Evolutionary conservation across 2,888 invertebrate genomes (phyloP).

Genomic region (Psylliodes chrysocephalus): DNA sequence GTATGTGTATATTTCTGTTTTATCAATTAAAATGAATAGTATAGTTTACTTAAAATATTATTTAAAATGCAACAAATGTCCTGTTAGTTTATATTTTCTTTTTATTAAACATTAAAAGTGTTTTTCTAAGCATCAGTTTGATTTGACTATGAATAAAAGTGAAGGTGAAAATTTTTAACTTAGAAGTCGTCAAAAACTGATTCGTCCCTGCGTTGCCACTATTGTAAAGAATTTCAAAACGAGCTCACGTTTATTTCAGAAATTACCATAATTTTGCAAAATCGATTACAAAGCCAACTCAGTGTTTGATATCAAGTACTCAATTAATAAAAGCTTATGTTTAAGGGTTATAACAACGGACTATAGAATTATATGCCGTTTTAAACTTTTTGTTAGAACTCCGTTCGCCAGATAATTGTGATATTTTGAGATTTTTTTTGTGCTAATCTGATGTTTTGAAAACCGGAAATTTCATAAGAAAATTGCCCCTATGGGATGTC

Average conservation of each 20-base stretch:
- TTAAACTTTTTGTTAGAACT: constrained; percentile 53
- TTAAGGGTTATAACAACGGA: constrained; percentile 55
- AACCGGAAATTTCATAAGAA: constrained; percentile 47
- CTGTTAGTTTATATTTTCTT: no score
- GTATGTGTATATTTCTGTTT: no score
- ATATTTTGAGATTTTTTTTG: constrained; percentile 53
- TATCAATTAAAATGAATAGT: no score
- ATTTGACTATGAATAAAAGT: no score
- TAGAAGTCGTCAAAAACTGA: not conserved
- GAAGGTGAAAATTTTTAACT: no score
- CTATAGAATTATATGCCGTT: constrained; percentile 56
- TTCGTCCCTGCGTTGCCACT: constrained; percentile 26
- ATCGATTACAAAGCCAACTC: constrained; percentile 61
- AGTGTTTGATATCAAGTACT: constrained; percentile 59
- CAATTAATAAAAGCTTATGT: constrained; percentile 61
- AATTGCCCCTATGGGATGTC: constrained; percentile 31
- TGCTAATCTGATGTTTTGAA: constrained; percentile 42
- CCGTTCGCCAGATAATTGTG: constrained; percentile 51
- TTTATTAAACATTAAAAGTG: no score
- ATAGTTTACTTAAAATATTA: no score
- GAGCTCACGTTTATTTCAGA: constrained; percentile 60
- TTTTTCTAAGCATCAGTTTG: no score
- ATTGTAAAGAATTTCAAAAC: constrained; percentile 53
- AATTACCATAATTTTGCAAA: constrained; percentile 64
- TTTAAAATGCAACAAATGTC: no score